Base-by-base conservation (phyloP, 1,140 invertebrate species). In the Pogonognathellus flavescens region DNA sequence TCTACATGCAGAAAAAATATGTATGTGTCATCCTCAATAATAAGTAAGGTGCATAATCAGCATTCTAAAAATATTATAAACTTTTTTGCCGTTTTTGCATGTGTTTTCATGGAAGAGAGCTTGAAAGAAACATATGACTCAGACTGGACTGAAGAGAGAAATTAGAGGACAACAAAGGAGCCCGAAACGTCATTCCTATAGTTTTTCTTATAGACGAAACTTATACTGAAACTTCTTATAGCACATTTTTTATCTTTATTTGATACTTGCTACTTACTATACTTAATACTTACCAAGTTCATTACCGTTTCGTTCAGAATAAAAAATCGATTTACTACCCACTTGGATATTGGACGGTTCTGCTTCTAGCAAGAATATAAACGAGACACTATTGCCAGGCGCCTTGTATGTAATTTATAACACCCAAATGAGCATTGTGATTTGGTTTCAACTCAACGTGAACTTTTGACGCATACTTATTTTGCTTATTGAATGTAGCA, bases 61-160 rank as follows among this genome's bases (percentile, higher is more conserved):
- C n/a, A n/a, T 16, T 14, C 22, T 25, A 66, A 1, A 25, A 25
- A 14, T 66, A 62, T 14, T 14, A 66, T 60, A 22, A 60, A 60
- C 59, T n/a, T 66, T 66, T 66, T 66, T 66, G 62, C 11, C 22
- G 59, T 25, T 25, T 25, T 25, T 66, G 62, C 22, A 55, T 55
- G 11, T 16, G 53, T 2, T 1, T 55, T 14, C 53, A 55, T 16
- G 11, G 13, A 55, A 14, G 16, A 60, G 10, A 18, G n/a, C 5
- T n/a, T 7, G 3, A 18, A 22, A 60, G 59, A 20, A 22, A 18
- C 22, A 8, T 20, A 60, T 60, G 18, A 60, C 16, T 60, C 59
- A 60, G 9, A 60, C 16, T 9, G 2, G 55, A 57, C 18, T 57
- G 9, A 16, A 60, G 18, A 20, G 62, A 66, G 20, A 66, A 66